phyloP scores from a whole-genome alignment of 2,888 invertebrate genomes.

The Lithophane ornitopus region DNA sequence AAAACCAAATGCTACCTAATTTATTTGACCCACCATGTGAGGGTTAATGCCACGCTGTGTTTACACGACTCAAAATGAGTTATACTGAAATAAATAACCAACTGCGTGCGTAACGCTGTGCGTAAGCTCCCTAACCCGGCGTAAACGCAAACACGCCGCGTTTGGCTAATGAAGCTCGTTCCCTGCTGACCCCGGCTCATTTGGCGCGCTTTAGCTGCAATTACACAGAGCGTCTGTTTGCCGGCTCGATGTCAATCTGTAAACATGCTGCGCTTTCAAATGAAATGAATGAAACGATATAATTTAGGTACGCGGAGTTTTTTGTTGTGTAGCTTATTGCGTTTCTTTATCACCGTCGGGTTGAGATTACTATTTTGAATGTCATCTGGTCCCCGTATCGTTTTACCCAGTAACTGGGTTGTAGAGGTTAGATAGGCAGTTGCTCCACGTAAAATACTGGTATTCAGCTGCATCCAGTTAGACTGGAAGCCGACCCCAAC shows the following conservation, averaged over 20 bases:
- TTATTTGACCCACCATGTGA: neutral
- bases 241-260: slow-evolving; percentile 39
- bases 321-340: neutral
- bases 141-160: slow-evolving; percentile 16
- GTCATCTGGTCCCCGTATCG: neutral
- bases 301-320: slow-evolving; percentile 6
- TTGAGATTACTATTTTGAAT: neutral
- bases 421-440: no score
- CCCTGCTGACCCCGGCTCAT: slow-evolving; percentile 31
- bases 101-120: neutral
- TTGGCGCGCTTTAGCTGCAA: slow-evolving; percentile 35
- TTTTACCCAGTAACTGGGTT: no score
- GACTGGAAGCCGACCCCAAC: no score
- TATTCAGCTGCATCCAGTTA: no score
- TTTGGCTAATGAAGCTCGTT: slow-evolving; percentile 46
- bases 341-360: neutral
- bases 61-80: neutral
- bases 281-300: slow-evolving; percentile 52
- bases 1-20: neutral
- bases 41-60: neutral
- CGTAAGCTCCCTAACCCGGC: neutral
- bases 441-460: no score
- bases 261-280: slow-evolving; percentile 43
- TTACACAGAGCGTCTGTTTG: slow-evolving; percentile 35
- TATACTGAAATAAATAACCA: neutral